Evolutionary conservation across 2,888 invertebrate genomes (phyloP), one percentile per base, ranked within the genome.

Genomic region (Panorpa germanica): DNA sequence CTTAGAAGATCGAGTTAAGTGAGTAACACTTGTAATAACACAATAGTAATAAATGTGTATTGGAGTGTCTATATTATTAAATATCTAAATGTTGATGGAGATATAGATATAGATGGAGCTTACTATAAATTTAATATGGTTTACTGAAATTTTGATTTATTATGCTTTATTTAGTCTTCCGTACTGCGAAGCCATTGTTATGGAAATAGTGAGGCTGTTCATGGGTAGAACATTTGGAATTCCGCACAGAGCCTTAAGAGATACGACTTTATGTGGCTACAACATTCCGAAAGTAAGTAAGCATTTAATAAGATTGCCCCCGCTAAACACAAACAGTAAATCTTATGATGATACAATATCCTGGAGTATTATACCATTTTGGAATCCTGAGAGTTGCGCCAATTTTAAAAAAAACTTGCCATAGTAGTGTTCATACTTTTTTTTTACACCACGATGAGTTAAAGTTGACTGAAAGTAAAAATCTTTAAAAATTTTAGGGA

Each of bases 161-260:
- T 31, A 12, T 29, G 17, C 31, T 20, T 34, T 34, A 55, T 61
- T 13, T 48, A 78, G 77, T 29, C 65, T 86, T 69, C 78, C 82
- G 1, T 85, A 80, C 45, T 66, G 75, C 34, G 80, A 80, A 45
- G 80, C 80, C 0, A 61, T 81, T 6, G 72, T 77, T 1, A 55
- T 75, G 41, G 85, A 86, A 49, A 65, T 76, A 1, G 49, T 85
- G 2, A 61, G 86, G 24, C 71, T 81, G 57, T 83, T 85, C 45
- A 73, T 75, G 65, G 75, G 75, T 0, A 58, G 77, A 37, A 73
- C 75, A 0, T 72, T 82, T 45, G 74, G 75, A 7, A 67, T 85
- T 4, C 82, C 83, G 0, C 83, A 83, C 48, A 62, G 83, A 28
- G 78, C 83, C 1, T 40, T 78, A 6, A 64, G 59, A 37, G 70